Conservation (phyloP, 2,113 vertebrate species). For the Miniopterus natalensis region DNA sequence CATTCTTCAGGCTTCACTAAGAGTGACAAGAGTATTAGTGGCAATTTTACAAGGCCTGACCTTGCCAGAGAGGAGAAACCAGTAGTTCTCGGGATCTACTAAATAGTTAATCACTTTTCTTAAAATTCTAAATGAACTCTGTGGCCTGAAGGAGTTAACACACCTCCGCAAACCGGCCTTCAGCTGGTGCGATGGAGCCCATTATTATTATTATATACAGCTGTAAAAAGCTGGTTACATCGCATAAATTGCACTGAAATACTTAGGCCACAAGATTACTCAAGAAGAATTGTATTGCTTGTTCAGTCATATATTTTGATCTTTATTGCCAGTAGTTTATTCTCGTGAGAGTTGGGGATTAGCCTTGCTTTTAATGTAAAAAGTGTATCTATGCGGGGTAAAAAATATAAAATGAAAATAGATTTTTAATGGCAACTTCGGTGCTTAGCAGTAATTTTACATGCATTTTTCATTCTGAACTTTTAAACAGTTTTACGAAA, state of each 20-base stretch:
- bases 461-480: slow-evolving; percentile 84
- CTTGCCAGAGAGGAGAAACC: slow-evolving; percentile 54
- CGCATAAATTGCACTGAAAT: slow-evolving; percentile 81
- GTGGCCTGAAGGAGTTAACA: slow-evolving; percentile 72
- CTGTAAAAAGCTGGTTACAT: slow-evolving; percentile 83
- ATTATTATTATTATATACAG: slow-evolving; percentile 79
- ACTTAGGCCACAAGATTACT: slow-evolving; percentile 78
- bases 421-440: slow-evolving; percentile 77
- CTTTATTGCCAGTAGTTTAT: slow-evolving; percentile 78
- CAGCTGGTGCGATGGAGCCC: slow-evolving; percentile 57
- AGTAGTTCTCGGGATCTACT: slow-evolving; percentile 49
- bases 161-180: slow-evolving; percentile 70
- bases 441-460: slow-evolving; percentile 80
- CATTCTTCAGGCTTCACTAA: slow-evolving; percentile 54
- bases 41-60: slow-evolving; percentile 60
- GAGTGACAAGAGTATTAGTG: slow-evolving; percentile 21
- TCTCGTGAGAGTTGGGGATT: slow-evolving; percentile 75
- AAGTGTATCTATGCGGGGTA: slow-evolving; percentile 58
- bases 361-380: slow-evolving; percentile 72
- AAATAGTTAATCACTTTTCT: slow-evolving; percentile 78
- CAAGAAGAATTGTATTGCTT: slow-evolving; percentile 81
- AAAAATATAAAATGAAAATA: slow-evolving; percentile 74
- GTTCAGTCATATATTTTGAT: slow-evolving; percentile 77
- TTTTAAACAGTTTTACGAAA: slow-evolving; percentile 85
- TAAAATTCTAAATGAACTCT: slow-evolving; percentile 71